Base-by-base conservation (phyloP, 2,888 invertebrate species). In the Drosophila vallismaia region DNA sequence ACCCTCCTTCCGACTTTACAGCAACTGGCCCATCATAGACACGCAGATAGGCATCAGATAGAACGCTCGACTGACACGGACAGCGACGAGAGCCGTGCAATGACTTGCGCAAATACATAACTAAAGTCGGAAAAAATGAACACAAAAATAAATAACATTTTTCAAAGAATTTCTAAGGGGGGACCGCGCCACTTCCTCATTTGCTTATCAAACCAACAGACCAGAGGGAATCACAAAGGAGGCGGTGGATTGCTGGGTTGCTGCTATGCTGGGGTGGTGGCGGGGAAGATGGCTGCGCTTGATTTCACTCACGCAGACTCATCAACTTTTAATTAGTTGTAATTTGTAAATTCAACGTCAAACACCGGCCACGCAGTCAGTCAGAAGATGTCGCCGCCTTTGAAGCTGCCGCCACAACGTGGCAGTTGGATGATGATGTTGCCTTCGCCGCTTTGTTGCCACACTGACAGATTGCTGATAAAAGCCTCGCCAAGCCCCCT, bases 261-360 rank as follows among this genome's bases (percentile, higher is more conserved):
- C 9, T 10, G 36, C n/a, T 5, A 12, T n/a, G 36, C n/a, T 12
- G 52, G 52, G 24, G 0, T 44, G 42, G 42, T 24, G 44, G 55
- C 52, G 38, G 29, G 38, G 7, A 49, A 44, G 51, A 48, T 60
- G 59, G 57, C 71, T 75, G 70, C 72, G 82, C 85, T 71, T 86
- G 87, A 84, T 84, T 84, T 84, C 85, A 77, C 87, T 87, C 82
- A 84, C 79, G 88, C 85, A 88, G 84, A 83, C 84, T 86, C 86
- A 88, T 89, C 89, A 89, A 88, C 82, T 87, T 88, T 88, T 89
- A 89, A 89, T 89, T 89, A 88, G 88, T 89, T 88, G 87, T 88
- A 89, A 89, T 89, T 89, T 89, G 89, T 89, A 81, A 77, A 82
- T 79, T 88, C 76, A 88, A 88, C 82, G 85, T 89, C 84, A 84